Conservation (phyloP, 2,113 vertebrate species). For the Bucco capensis region DNA sequence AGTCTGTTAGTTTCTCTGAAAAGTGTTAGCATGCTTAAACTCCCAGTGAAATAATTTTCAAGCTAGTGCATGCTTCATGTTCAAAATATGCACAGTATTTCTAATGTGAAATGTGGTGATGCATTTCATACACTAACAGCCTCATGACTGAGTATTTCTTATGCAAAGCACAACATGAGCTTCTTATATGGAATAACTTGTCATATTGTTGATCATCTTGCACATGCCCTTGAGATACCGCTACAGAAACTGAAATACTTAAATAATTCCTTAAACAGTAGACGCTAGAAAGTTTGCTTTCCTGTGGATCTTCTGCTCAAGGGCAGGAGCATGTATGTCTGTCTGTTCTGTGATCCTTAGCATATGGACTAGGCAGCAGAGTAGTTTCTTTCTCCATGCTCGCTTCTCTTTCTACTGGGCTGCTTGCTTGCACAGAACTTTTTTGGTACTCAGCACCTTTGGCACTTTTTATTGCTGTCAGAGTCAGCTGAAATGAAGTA, state of each 20-base stretch:
- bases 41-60: background rate
- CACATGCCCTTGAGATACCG: background rate
- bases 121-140: background rate
- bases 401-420: background rate
- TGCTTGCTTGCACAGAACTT: background rate
- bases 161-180: background rate
- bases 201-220: background rate
- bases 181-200: background rate
- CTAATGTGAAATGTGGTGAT: background rate
- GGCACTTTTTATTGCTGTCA: background rate
- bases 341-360: background rate
- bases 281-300: background rate
- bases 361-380: background rate
- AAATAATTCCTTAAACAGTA: background rate
- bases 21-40: background rate
- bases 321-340: background rate
- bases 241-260: background rate
- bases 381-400: background rate
- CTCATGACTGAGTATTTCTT: background rate
- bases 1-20: background rate
- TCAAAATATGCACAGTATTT: background rate
- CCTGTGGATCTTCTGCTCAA: background rate
- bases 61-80: background rate
- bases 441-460: background rate
- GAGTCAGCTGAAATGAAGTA: background rate